Evolutionary conservation across 2,113 vertebrate species (phyloP).

Genomic region (Calidris pugnax): DNA sequence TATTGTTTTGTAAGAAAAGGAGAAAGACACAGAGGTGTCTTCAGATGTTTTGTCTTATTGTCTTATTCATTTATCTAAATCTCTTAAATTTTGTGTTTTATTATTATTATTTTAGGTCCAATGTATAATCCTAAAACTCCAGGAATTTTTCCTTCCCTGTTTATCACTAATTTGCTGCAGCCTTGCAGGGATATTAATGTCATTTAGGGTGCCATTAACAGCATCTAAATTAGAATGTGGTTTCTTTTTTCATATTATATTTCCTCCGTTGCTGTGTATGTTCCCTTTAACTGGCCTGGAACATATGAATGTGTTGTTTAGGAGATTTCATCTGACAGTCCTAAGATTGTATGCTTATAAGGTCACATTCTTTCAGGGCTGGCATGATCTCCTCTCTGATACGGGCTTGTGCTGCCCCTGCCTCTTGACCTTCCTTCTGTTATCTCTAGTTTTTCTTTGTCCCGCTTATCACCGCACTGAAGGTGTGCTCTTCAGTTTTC

Average conservation of each 20-base stretch:
- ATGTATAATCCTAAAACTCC: not conserved
- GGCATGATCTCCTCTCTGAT: not conserved
- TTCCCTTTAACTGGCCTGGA: not conserved
- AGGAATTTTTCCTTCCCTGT: not conserved
- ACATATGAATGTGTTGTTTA: not conserved
- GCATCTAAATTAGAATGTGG: not conserved
- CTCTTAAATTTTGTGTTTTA: not conserved
- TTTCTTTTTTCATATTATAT: not conserved
- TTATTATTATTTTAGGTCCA: not conserved
- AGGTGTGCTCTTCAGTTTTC: not conserved
- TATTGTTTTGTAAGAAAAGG: not conserved
- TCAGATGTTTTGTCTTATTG: not conserved
- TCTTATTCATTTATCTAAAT: not conserved
- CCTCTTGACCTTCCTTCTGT: slow-evolving; percentile 33
- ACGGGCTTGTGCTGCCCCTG: not conserved
- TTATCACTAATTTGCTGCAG: not conserved
- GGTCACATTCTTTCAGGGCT: not conserved
- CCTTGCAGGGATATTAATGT: not conserved
- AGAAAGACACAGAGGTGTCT: not conserved
- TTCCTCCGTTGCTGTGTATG: not conserved
- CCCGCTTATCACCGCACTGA: not conserved
- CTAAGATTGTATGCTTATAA: not conserved
- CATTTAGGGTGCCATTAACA: not conserved
- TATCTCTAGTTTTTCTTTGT: not conserved
- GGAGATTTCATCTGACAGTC: not conserved